phyloP scores from a whole-genome alignment of 2,113 vertebrate genomes.

The Rhipidura dahli region DNA sequence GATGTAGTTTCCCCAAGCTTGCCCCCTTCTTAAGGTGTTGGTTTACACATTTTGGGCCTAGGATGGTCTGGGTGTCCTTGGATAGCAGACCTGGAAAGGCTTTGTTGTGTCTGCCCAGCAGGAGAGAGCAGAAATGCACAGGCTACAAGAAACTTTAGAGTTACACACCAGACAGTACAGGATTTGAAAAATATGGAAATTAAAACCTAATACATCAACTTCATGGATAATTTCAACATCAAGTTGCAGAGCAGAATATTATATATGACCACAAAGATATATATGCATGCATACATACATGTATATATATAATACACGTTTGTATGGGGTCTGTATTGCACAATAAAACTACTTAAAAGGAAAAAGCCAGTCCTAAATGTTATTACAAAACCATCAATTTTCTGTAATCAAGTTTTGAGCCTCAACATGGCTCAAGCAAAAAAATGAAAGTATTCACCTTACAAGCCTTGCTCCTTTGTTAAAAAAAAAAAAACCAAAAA shows the following conservation, averaged over 20 bases:
- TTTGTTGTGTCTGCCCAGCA: too few relatives aligned
- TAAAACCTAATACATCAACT: background rate
- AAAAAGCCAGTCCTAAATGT: background rate
- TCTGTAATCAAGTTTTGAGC: background rate
- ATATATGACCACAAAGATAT: rapidly evolving
- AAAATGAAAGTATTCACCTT: background rate
- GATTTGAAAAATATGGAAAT: too few relatives aligned
- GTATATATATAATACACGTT: too few relatives aligned
- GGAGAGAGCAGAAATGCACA: too few relatives aligned
- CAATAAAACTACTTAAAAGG: background rate
- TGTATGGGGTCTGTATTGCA: background rate
- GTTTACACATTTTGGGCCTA: too few relatives aligned
- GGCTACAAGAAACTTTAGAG: too few relatives aligned
- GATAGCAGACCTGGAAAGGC: too few relatives aligned
- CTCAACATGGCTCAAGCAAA: background rate
- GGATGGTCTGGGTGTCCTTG: too few relatives aligned
- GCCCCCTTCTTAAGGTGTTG: too few relatives aligned
- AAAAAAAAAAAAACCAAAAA: background rate
- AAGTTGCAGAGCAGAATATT: background rate
- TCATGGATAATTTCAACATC: background rate
- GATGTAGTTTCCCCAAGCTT: too few relatives aligned
- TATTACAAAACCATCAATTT: background rate
- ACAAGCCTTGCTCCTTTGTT: background rate
- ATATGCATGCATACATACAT: rapidly evolving
- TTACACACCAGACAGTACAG: too few relatives aligned